These are phyloP conservation scores for Novumbra hubbsi DNA, from an alignment of 2,797 vertebrate genomes.

Conservation along the genomic window DNA sequence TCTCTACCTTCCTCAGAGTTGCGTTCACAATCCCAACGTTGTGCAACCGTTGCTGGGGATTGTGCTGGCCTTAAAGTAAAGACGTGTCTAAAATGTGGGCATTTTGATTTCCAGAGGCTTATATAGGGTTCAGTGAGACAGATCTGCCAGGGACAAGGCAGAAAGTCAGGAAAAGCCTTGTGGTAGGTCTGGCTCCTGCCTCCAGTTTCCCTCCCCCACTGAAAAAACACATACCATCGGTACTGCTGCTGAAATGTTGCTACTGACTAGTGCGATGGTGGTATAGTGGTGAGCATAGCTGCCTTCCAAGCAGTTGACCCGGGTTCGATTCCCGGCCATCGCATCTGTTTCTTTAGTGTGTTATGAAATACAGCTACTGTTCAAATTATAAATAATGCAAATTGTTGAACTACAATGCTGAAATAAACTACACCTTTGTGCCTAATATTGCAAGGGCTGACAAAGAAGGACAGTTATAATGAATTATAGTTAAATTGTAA, in stretches of 20 bases:
- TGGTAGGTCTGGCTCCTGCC: background rate
- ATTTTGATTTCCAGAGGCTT: background rate
- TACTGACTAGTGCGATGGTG: constrained; percentile 31
- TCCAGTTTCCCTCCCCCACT: background rate
- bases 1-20: constrained; percentile 49
- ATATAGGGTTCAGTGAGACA: background rate
- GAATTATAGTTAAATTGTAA: too few relatives aligned
- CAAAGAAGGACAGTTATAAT: too few relatives aligned
- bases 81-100: background rate
- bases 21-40: constrained; percentile 43
- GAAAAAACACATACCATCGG: background rate
- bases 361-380: too few relatives aligned
- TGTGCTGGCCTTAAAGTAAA: background rate
- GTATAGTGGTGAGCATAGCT: constrained; percentile 67
- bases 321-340: constrained; percentile 66
- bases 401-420: too few relatives aligned
- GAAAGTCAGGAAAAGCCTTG: background rate
- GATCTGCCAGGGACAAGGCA: background rate
- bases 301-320: constrained; percentile 69
- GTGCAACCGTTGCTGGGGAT: constrained; percentile 24
- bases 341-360: too few relatives aligned
- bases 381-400: too few relatives aligned
- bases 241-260: background rate
- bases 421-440: too few relatives aligned
- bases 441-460: background rate